Base-by-base conservation (phyloP, 2,888 invertebrate genomes). In the Apomyelois bistriatella region DNA sequence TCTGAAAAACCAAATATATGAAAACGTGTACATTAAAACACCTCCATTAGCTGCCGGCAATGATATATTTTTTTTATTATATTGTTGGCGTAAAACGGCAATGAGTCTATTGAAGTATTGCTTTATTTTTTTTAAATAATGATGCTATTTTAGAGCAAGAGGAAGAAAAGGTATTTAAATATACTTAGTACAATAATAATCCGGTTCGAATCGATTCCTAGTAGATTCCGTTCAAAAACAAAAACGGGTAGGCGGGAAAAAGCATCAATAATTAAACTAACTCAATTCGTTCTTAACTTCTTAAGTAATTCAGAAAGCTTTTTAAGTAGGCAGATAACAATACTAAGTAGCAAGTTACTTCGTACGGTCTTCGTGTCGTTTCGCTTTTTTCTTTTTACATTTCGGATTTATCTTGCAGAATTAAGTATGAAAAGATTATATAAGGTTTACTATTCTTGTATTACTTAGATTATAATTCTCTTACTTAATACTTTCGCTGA, bases 251-350 rank as follows among this genome's bases (percentile, higher is more conserved):
- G 51, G 53, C 32, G 48, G 30, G 48, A 56, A 66, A 65, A 65
- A 60, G 62, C 62, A 55, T 66, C 62, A 67, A 73, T 72, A 70
- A 79, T 74, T 74, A 76, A 58, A 76, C 72, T 72, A 72, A 73
- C 68, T 69, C 67, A 67, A 76, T 74, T 73, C 69, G 65, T 70
- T 69, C 68, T 71, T 75, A 79, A 81, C 81, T 82, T 81, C 70
- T 72, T 72, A 73, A 81, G 80, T 80, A 81, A 80, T 76, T 68
- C 70, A 66, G 62, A 76, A 81, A 80, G 74, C 77, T 77, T 71
- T 72, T 74, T 75, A 71, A 73, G 76, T 68, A 70, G 40, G 40
- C 40, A 40, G 69, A 67, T 70, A 74, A 76, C 73, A 75, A 72
- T 72, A 72, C 70, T 69, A 66, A 81, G 79, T 76, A 72, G 62